A percentile compares a stretch with the other conserved stretches of the same genome.
Evolutionary conservation across 1,140 invertebrate species (phyloP).

Genomic region (Monochamus saltuarius): DNA sequence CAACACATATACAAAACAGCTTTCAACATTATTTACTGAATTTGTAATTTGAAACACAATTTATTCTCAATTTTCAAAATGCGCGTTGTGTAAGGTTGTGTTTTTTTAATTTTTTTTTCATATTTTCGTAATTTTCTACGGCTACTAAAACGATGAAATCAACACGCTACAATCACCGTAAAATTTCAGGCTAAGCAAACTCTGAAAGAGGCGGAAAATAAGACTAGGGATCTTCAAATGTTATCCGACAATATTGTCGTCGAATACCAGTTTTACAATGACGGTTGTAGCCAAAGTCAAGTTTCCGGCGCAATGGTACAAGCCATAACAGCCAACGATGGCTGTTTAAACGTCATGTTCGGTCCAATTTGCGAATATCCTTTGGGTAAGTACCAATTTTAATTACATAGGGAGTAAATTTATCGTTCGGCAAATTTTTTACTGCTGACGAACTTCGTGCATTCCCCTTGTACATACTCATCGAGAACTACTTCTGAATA

Average conservation of each 20-base stretch:
- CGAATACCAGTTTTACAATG: constrained; percentile 6
- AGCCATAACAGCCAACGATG: constrained; percentile 52
- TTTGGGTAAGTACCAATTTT: constrained; percentile 59
- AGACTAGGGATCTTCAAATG: background rate
- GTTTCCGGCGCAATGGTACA: constrained; percentile 4
- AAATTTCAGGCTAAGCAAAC: too few species aligned
- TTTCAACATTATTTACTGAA: too few species aligned
- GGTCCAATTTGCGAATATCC: constrained; percentile 75
- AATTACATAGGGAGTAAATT: background rate
- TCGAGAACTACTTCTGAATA: background rate
- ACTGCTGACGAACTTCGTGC: too few species aligned
- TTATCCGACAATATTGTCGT: constrained; percentile 3
- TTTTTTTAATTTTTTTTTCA: too few species aligned
- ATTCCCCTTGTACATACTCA: too few species aligned
- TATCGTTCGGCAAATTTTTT: background rate
- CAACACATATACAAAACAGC: background rate
- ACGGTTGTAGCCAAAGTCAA: constrained; percentile 10
- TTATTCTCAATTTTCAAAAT: too few species aligned
- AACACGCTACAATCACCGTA: too few species aligned
- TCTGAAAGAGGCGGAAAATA: background rate
- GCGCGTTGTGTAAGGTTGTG: too few species aligned
- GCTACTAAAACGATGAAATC: too few species aligned
- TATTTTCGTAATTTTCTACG: too few species aligned
- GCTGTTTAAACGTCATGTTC: constrained; percentile 70
- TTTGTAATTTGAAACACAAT: background rate